Evolutionary conservation across 2,888 invertebrate genomes (phyloP), one percentile per base, ranked within the genome.

Genomic region (Scrobipalpa atriplicella): DNA sequence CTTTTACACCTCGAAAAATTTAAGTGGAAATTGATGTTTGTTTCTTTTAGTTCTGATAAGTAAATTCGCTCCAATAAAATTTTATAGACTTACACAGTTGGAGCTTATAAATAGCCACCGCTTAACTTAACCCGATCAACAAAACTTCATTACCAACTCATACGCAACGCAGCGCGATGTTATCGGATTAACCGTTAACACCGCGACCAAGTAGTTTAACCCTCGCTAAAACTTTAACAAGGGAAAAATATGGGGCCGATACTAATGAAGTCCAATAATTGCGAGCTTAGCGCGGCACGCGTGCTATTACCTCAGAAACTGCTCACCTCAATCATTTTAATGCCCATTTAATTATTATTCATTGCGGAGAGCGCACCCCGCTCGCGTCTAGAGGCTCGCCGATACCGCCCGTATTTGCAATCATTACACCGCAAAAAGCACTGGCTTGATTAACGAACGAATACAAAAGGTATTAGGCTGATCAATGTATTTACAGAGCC

Each of bases 191-290:
- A 79, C 80, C 75, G 75, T 77, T 77, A 73, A 74, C 74, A 73
- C 73, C 70, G 71, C 71, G 72, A 68, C 71, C 75, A 73, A 76
- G 78, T 73, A 76, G 78, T 76, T 73, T 76, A 76, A 78, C 74
- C 77, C 66, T 66, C 73, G 79, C 75, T 78, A 73, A 78, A 82
- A 80, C 79, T 80, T 80, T 79, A 73, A 75, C 73, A 69, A 73
- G 78, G 74, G 75, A 80, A 79, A 81, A 81, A 83, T 84, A 82
- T 80, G 79, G 74, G 73, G 71, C 74, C 77, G 76, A 81, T 84
- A 81, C 81, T 84, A 85, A 86, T 84, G 80, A 86, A 83, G 77
- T 81, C 79, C 81, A 78, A 86, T 88, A 84, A 87, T 85, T 84
- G 83, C 81, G 73, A 81, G 83, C 83, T 84, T 86, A 83, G 78